Percentiles rank a stretch among this genome's conserved stretches.
These are phyloP conservation scores for Polymixis lichenea DNA, from an alignment of 2,888 invertebrate species.

Conservation along the genomic window DNA sequence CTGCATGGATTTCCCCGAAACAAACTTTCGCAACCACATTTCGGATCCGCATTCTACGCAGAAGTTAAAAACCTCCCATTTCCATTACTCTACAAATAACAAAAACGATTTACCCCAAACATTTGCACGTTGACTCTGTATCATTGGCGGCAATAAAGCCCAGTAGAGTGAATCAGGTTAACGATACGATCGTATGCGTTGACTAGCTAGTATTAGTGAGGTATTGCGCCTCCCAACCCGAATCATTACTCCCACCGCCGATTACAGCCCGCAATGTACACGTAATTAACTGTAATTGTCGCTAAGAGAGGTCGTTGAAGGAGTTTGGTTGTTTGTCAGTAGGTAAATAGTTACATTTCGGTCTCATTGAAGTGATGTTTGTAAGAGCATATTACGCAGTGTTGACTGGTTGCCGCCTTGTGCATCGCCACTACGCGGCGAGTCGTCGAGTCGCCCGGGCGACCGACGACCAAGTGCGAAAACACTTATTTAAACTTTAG, in stretches of 20 bases:
- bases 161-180: conserved; percentile 52
- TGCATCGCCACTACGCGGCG: too few relatives aligned
- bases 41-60: background rate
- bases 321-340: conserved; percentile 31
- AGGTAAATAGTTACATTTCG: conserved; percentile 7
- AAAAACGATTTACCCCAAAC: conserved; percentile 33
- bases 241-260: conserved; percentile 43
- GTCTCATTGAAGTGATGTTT: background rate
- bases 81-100: background rate
- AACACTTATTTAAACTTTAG: too few relatives aligned
- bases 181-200: conserved; percentile 58
- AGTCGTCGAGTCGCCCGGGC: too few relatives aligned
- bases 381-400: too few relatives aligned
- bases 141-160: conserved; percentile 66
- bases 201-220: conserved; percentile 55
- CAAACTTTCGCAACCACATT: background rate
- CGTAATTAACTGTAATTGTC: conserved; percentile 53
- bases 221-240: conserved; percentile 42
- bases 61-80: conserved; percentile 11
- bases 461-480: too few relatives aligned
- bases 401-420: too few relatives aligned
- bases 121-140: conserved; percentile 65
- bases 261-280: conserved; percentile 51
- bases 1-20: too few relatives aligned
- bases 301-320: conserved; percentile 25